Percentiles rank a stretch among this genome's conserved stretches.
phyloP scores from a whole-genome alignment of 92 coral and sea anemone species.

The Isaurus tuberculatus region DNA sequence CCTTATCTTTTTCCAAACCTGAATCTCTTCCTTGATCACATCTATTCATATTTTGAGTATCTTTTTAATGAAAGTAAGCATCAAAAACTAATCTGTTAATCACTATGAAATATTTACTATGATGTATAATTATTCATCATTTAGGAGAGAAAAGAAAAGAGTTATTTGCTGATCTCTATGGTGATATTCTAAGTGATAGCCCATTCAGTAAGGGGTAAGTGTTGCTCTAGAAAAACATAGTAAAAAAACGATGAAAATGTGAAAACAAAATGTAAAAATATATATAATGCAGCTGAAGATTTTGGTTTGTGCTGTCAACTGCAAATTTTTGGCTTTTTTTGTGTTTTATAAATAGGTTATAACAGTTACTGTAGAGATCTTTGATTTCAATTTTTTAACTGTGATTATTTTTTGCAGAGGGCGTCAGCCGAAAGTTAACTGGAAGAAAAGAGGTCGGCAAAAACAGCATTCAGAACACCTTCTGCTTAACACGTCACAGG shows the following conservation, averaged over 20 bases:
- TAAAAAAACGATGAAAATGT: no score
- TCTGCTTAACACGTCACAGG: slow-evolving; percentile 87
- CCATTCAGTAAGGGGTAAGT: slow-evolving; percentile 79
- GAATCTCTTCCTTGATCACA: no score
- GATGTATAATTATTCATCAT: background rate
- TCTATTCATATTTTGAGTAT: no score
- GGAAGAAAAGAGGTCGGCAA: slow-evolving; percentile 88
- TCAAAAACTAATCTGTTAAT: no score
- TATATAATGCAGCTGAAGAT: no score
- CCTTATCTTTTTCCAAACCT: no score
- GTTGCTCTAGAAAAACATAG: no score
- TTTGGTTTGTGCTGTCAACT: no score
- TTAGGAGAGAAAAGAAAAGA: slow-evolving; percentile 47
- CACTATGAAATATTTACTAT: no score
- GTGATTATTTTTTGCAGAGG: slow-evolving; percentile 44
- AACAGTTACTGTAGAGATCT: background rate
- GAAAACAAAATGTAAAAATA: no score
- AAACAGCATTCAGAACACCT: slow-evolving; percentile 95
- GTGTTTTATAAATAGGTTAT: no score
- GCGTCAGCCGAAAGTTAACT: slow-evolving; percentile 74
- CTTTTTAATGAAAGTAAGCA: background rate
- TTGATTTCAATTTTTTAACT: background rate
- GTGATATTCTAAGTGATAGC: slow-evolving; percentile 69
- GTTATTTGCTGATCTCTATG: slow-evolving; percentile 60
- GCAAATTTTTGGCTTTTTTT: background rate